Evolutionary conservation across 2,888 invertebrate genomes (phyloP).

Genomic region (Bhutanitis thaidina): DNA sequence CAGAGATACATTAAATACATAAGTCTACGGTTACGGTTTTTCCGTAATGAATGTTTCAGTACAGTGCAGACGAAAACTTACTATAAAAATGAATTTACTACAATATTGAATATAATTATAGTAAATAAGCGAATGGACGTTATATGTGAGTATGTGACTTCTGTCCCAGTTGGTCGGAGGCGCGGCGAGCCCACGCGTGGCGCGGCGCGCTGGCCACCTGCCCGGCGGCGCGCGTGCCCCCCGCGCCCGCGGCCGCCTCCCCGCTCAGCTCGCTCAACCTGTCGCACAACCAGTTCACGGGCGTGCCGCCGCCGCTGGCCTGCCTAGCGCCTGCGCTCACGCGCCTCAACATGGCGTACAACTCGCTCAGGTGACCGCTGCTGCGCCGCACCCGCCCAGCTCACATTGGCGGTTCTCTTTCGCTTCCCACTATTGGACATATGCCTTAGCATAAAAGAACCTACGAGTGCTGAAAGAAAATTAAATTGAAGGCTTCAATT

Average conservation of each 20-base stretch:
- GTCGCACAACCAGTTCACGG: slow-evolving; percentile 93
- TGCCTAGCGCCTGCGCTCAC: slow-evolving; percentile 94
- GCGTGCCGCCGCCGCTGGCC: slow-evolving; percentile 92
- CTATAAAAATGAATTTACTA: no score
- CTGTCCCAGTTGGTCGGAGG: slow-evolving; percentile 77
- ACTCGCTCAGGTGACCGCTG: slow-evolving; percentile 82
- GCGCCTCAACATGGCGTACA: slow-evolving; percentile 94
- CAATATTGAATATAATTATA: no score
- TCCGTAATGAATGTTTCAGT: no score
- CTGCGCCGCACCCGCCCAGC: slow-evolving; percentile 88
- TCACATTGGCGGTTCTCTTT: slow-evolving; percentile 94
- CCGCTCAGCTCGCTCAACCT: slow-evolving; percentile 87
- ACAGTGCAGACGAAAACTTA: no score
- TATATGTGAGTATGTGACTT: no score
- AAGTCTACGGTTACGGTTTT: no score
- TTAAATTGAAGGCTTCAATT: no score
- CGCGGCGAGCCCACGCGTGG: slow-evolving; percentile 70
- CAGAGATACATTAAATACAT: no score
- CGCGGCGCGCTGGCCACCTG: slow-evolving; percentile 70
- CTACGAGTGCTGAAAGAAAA: no score
- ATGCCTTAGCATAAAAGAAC: no score
- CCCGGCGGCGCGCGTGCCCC: slow-evolving; percentile 80
- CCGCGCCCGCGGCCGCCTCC: not conserved
- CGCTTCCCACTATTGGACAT: no score
- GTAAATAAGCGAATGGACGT: no score